Percentiles rank a stretch among this genome's conserved stretches.
Conservation (phyloP, 2,888 invertebrate genomes). For the Heterodera filipjevi region DNA sequence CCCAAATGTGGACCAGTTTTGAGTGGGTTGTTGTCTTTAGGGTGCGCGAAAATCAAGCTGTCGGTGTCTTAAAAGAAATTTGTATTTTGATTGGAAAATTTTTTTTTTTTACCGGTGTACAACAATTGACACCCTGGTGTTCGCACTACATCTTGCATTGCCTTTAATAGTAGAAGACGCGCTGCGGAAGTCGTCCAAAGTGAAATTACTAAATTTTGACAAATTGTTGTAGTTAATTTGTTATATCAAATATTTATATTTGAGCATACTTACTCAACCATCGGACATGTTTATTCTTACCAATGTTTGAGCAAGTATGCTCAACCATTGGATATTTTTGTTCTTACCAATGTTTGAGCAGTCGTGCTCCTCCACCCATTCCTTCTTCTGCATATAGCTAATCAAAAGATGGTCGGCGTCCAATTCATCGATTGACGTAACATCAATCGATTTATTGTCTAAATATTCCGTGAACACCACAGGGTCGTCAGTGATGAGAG, state of each 20-base stretch:
- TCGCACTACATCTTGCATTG: background rate
- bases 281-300: too few relatives aligned
- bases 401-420: background rate
- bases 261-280: too few relatives aligned
- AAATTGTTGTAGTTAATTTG: too few relatives aligned
- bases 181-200: background rate
- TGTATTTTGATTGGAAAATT: too few relatives aligned
- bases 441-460: too few relatives aligned
- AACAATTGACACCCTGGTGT: background rate
- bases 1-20: conserved; percentile 7
- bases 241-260: too few relatives aligned
- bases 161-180: background rate
- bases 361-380: conserved; percentile 13
- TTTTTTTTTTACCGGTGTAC: conserved; percentile 15
- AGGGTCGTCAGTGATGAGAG: too few relatives aligned
- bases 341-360: conserved; percentile 19
- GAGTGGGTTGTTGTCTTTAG: background rate
- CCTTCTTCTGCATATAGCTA: background rate
- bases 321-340: too few relatives aligned
- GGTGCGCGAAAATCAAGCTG: background rate
- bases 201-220: background rate
- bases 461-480: too few relatives aligned
- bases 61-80: conserved; percentile 1
- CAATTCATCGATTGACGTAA: background rate
- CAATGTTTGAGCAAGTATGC: too few relatives aligned